phyloP scores from a whole-genome alignment of 2,888 invertebrate species.

The Resseliella maxima region DNA sequence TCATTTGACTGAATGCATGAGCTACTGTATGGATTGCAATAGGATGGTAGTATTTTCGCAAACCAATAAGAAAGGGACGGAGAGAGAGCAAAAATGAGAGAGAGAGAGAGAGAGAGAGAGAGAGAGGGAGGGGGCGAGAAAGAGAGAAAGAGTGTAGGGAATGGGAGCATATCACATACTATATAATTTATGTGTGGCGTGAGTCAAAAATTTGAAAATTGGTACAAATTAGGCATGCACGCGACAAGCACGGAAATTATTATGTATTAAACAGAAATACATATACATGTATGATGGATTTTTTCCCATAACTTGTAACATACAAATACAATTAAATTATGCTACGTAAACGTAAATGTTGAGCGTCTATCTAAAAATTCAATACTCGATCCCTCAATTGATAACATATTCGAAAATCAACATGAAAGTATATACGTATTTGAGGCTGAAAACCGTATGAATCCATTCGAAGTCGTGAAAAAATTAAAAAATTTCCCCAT shows the following conservation, averaged over 20 bases:
- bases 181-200: slow-evolving; percentile 33
- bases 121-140: background rate
- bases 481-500: background rate
- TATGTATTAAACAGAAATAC: background rate
- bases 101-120: background rate
- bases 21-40: background rate
- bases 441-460: background rate
- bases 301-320: background rate
- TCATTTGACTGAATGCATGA: background rate
- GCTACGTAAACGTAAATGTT: no score
- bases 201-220: slow-evolving; percentile 47
- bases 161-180: background rate
- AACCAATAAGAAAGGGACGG: background rate
- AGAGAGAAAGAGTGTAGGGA: background rate
- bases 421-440: background rate
- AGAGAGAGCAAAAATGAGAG: background rate
- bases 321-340: background rate
- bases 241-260: slow-evolving; percentile 2
- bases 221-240: slow-evolving; percentile 29
- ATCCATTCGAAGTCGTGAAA: background rate
- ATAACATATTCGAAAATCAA: background rate
- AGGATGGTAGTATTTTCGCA: background rate
- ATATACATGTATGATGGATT: background rate
- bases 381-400: background rate
- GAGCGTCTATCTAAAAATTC: background rate